Base-by-base conservation (phyloP, 1,140 invertebrate genomes). In the Danaus melanippus region DNA sequence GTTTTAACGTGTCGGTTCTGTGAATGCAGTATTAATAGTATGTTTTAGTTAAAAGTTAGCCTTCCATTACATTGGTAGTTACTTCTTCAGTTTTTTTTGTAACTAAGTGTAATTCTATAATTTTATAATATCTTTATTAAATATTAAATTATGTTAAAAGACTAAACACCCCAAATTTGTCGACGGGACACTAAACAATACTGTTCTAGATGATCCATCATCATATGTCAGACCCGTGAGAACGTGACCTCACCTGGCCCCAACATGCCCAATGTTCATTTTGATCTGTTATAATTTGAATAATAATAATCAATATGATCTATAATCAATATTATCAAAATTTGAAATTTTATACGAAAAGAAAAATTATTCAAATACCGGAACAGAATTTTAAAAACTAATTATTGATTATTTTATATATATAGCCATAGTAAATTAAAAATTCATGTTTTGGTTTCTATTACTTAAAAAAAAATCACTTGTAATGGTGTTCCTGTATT, bases 161-260 rank as follows among this genome's bases (percentile, higher is more conserved):
- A 46, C 40, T 17, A 41, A 71, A 68, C 76, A 74, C 74, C 78
- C 78, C 66, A 74, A 84, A 86, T 86, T 83, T 84, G 79, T 86
- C 75, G 60, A 12, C 61, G 70, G 62, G 50, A 79, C 66, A 71
- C 67, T 60, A 70, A 76, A 84, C 79, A 81, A 78, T 71, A 65
- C 53, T 51, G 55, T 51, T 51, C 41, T 50, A 48, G 62, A 78
- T 83, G 79, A 83, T 83, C 79, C 80, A 84, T 86, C 80, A 86
- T 65, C 76, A 83, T 77, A 66, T 73, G 82, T 77, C 79, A 65
- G 58, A 32, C 57, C 66, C 66, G 70, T 76, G 79, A 67, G 81
- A 82, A 79, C 63, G 61, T 60, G 72, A 72, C 66, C 74, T 83
- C 79, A 86, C 76, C 80, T 83, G 79, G 79, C 66, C 71, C 54